Conservation (phyloP, 2,797 vertebrate genomes). For the Ispidina lecontei region DNA sequence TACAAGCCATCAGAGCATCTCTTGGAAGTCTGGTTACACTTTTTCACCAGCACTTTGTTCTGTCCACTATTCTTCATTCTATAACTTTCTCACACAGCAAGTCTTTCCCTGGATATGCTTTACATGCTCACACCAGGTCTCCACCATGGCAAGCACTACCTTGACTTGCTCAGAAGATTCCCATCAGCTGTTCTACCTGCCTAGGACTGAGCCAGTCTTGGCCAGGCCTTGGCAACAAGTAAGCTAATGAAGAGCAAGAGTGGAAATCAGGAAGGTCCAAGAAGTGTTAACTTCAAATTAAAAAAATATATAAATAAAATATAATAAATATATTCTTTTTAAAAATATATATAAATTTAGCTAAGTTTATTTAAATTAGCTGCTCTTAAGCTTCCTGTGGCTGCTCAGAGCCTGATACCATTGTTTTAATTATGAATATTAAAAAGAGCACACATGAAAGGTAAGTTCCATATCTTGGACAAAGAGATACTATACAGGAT, state of each 20-base stretch:
- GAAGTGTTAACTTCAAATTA: background rate
- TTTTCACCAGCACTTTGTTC: background rate
- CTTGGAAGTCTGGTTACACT: background rate
- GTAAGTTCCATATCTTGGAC: background rate
- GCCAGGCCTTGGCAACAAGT: background rate
- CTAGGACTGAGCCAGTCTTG: background rate
- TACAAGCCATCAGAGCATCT: background rate
- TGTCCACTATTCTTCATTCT: background rate
- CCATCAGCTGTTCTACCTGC: background rate
- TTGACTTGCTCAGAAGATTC: background rate
- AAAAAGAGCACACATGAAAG: background rate
- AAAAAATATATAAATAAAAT: too few relatives aligned
- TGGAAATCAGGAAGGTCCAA: background rate
- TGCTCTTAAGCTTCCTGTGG: background rate
- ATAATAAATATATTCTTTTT: too few relatives aligned
- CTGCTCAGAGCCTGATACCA: background rate
- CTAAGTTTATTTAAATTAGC: background rate
- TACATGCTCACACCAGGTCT: background rate
- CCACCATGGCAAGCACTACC: background rate
- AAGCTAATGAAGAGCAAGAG: background rate
- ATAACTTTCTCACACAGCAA: background rate
- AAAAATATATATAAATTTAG: background rate
- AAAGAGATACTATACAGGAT: background rate
- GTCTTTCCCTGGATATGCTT: background rate
- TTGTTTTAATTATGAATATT: background rate